Conservation (phyloP, 2,113 vertebrate species). For the Callipepla californica region DNA sequence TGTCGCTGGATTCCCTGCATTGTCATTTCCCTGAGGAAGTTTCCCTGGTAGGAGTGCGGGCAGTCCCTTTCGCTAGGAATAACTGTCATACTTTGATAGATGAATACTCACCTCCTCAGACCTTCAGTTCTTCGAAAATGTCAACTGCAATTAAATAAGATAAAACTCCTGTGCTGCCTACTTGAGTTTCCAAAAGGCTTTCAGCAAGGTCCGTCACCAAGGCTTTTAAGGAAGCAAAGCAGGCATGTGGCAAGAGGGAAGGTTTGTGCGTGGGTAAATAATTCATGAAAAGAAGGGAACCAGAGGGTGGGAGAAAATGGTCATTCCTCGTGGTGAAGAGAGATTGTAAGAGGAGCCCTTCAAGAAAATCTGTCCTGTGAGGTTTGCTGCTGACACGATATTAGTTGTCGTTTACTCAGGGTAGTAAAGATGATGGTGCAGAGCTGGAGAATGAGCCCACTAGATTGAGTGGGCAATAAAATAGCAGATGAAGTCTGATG, state of each 20-base stretch:
- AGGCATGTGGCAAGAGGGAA: not conserved
- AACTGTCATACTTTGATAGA: not conserved
- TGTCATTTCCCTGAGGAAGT: not conserved
- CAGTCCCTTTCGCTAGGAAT: not conserved
- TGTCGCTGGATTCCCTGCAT: not conserved
- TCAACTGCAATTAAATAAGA: not conserved
- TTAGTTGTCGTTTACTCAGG: not conserved
- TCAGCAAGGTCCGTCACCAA: not conserved
- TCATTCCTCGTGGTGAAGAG: not conserved
- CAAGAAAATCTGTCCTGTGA: not conserved
- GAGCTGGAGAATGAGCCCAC: not conserved
- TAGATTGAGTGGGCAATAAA: conserved; percentile 31
- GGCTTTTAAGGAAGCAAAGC: conserved; percentile 22
- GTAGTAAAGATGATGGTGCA: not conserved
- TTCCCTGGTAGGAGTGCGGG: not conserved
- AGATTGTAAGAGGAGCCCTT: not conserved
- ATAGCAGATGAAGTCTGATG: conserved; percentile 5
- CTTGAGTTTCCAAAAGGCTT: conserved; percentile 1
- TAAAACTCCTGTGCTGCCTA: not conserved
- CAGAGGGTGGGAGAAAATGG: not conserved
- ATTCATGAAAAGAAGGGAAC: conserved; percentile 6
- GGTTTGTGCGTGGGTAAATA: not conserved
- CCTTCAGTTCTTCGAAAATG: conserved; percentile 30
- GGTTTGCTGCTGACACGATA: not conserved
- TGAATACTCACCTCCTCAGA: not conserved